These are phyloP conservation scores for Toxonevra muliebris DNA, from an alignment of 2,888 invertebrate species.

Conservation along the genomic window DNA sequence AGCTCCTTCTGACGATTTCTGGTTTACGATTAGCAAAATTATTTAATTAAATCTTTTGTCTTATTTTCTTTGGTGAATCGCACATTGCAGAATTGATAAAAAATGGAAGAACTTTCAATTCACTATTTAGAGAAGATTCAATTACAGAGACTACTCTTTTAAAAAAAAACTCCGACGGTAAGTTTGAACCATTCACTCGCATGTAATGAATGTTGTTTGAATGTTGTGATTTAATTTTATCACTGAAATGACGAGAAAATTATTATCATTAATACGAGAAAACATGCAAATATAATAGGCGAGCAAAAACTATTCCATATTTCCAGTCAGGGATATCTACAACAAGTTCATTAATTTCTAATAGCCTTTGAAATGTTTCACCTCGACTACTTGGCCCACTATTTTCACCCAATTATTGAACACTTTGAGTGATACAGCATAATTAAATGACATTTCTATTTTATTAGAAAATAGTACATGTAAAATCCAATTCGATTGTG, in stretches of 20 bases:
- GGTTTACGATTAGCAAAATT: too few species aligned
- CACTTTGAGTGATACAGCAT: too few species aligned
- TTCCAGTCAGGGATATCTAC: background rate
- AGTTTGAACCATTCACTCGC: slow-evolving; percentile 60
- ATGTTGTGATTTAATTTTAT: slow-evolving; percentile 57
- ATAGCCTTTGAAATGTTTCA: background rate
- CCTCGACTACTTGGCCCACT: too few species aligned
- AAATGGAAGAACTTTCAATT: slow-evolving; percentile 71
- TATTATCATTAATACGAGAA: too few species aligned
- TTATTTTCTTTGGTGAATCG: too few species aligned
- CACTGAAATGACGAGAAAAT: too few species aligned
- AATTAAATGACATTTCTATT: too few species aligned
- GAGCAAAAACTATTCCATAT: background rate
- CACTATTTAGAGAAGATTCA: slow-evolving; percentile 83
- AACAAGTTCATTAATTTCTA: background rate
- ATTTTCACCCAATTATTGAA: too few species aligned
- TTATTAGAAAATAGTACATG: too few species aligned
- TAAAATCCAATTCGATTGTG: slow-evolving; percentile 36
- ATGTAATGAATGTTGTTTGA: slow-evolving; percentile 45
- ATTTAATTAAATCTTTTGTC: too few species aligned
- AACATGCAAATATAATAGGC: too few species aligned
- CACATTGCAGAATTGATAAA: slow-evolving; percentile 64
- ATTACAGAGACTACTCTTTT: slow-evolving; percentile 81
- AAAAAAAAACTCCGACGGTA: slow-evolving; percentile 87
- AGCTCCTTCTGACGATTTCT: too few species aligned